A percentile compares a stretch with the other conserved stretches of the same genome.
These are phyloP conservation scores for Tineola bisselliella DNA, from an alignment of 2,888 invertebrate species.

Conservation along the genomic window DNA sequence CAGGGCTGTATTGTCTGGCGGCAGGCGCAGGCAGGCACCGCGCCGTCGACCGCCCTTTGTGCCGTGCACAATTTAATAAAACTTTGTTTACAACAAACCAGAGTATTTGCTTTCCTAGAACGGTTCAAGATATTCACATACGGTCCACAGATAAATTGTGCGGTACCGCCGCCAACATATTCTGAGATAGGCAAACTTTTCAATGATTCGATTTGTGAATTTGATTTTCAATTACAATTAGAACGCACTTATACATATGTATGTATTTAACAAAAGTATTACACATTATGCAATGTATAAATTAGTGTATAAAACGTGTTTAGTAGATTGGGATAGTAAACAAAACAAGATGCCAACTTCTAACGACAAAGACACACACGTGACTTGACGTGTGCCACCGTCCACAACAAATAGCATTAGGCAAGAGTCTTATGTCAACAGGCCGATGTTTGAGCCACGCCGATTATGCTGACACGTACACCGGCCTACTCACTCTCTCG, in stretches of 20 bases:
- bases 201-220: constrained; percentile 33
- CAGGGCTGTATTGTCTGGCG: constrained; percentile 24
- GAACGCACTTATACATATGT: neutral
- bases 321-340: constrained; percentile 43
- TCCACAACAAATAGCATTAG: constrained; percentile 54
- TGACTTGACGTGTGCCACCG: constrained; percentile 40
- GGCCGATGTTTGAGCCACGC: constrained; percentile 32
- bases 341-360: constrained; percentile 41
- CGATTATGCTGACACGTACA: constrained; percentile 46
- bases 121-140: constrained; percentile 28
- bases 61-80: constrained; percentile 30
- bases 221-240: constrained; percentile 26
- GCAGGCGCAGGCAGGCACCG: constrained; percentile 22
- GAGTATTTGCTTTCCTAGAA: constrained; percentile 27
- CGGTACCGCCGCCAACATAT: constrained; percentile 27
- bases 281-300: neutral
- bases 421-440: constrained; percentile 50
- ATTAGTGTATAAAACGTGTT: neutral
- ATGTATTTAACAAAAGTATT: neutral
- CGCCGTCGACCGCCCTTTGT: constrained; percentile 24
- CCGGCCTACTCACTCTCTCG: constrained; percentile 18
- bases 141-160: constrained; percentile 26
- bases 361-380: constrained; percentile 62
- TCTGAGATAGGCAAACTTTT: constrained; percentile 34
- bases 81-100: constrained; percentile 24